Percentiles rank a stretch among this genome's conserved stretches.
phyloP scores from a whole-genome alignment of 2,797 vertebrate genomes.

The Strix occidentalis region DNA sequence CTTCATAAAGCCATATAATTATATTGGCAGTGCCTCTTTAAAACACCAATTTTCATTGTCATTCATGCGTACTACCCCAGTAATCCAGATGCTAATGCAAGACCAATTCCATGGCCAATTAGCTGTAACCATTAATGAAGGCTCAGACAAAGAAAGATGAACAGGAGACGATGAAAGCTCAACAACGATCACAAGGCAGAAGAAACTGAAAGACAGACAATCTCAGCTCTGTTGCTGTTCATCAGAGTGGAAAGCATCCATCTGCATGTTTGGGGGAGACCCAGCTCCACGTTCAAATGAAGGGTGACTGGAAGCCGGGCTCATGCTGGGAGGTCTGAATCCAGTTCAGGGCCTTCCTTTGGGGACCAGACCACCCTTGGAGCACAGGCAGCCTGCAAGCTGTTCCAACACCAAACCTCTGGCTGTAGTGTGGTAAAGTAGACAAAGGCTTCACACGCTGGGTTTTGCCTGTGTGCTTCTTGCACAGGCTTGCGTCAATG shows the following conservation, averaged over 20 bases:
- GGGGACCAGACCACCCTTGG: not conserved
- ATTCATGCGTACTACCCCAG: not conserved
- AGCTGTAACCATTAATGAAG: constrained; percentile 16
- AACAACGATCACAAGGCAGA: not conserved
- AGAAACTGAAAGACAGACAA: not conserved
- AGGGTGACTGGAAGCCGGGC: not conserved
- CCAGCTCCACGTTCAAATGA: not conserved
- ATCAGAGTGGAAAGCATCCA: constrained; percentile 19
- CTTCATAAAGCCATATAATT: not conserved
- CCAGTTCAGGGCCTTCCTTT: not conserved
- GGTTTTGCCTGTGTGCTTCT: not conserved
- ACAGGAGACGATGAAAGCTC: constrained; percentile 13
- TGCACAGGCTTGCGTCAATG: accelerated
- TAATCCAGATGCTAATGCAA: constrained; percentile 18
- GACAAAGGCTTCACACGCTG: not conserved
- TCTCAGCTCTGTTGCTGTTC: constrained; percentile 18
- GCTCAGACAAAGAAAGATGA: not conserved
- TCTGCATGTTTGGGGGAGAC: not conserved
- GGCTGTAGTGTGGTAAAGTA: accelerated
- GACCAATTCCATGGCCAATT: constrained; percentile 26
- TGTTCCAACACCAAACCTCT: not conserved
- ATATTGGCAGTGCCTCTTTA: not conserved
- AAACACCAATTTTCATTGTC: not conserved
- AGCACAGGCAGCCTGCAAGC: not conserved
- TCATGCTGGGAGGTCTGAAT: not conserved